phyloP scores from a whole-genome alignment of 2,888 invertebrate genomes.

The Xanthia togata region DNA sequence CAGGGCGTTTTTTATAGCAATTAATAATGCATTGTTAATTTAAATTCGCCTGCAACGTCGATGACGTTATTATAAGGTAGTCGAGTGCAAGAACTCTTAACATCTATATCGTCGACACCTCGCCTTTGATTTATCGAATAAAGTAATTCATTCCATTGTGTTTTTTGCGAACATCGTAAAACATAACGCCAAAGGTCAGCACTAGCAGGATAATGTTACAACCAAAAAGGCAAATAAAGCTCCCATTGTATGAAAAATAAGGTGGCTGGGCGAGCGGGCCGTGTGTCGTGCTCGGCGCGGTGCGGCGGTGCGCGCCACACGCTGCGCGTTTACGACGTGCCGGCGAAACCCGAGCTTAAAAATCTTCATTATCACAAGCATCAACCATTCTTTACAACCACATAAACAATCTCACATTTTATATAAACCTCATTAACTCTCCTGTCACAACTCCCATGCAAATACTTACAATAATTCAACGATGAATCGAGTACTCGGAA shows the following conservation, averaged over 20 bases:
- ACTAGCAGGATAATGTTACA: slow-evolving; percentile 76
- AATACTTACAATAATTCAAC: slow-evolving; percentile 55
- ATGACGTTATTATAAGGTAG: slow-evolving; percentile 59
- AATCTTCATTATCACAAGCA: slow-evolving; percentile 82
- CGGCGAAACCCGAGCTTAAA: slow-evolving; percentile 80
- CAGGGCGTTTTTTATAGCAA: slow-evolving; percentile 39
- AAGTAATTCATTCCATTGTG: slow-evolving; percentile 71
- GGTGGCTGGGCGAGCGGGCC: slow-evolving; percentile 34
- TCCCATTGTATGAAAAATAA: slow-evolving; percentile 69
- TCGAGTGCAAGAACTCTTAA: slow-evolving; percentile 53
- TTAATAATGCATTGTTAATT: slow-evolving; percentile 52
- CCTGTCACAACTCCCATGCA: slow-evolving; percentile 62
- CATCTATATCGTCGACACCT: slow-evolving; percentile 59
- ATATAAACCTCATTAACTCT: slow-evolving; percentile 72
- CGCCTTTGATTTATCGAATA: slow-evolving; percentile 67
- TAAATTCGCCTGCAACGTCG: slow-evolving; percentile 38
- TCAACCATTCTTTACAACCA: slow-evolving; percentile 75
- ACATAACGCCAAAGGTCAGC: slow-evolving; percentile 77
- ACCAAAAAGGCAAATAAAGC: slow-evolving; percentile 70
- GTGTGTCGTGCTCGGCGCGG: slow-evolving; percentile 31
- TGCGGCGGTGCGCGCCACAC: slow-evolving; percentile 65
- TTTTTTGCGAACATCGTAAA: slow-evolving; percentile 69
- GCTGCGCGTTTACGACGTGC: slow-evolving; percentile 79
- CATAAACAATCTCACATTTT: slow-evolving; percentile 77
- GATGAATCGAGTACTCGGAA: slow-evolving; percentile 43